A percentile compares a stretch with the other conserved stretches of the same genome.
Evolutionary conservation across 2,888 invertebrate species (phyloP).

Genomic region (Drosophila helvetica): DNA sequence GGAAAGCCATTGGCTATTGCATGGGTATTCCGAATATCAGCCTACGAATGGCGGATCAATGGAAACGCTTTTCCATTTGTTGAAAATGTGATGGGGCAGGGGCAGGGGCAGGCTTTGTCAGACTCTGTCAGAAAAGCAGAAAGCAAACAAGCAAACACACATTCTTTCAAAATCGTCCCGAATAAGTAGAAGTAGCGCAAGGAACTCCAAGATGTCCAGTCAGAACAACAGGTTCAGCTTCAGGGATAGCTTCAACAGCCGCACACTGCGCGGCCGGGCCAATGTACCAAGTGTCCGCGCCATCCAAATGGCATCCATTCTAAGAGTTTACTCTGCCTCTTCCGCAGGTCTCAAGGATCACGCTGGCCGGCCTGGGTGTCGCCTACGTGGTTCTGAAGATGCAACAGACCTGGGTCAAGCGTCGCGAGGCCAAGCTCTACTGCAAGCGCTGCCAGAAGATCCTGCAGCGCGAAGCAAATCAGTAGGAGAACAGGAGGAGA

Average conservation of each 20-base stretch:
- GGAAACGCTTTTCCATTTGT: no score
- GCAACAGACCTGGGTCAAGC: slow-evolving; percentile 41
- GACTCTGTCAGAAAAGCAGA: not conserved
- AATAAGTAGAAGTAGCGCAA: not conserved
- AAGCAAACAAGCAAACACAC: no score
- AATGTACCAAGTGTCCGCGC: slow-evolving; percentile 59
- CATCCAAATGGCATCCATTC: no score
- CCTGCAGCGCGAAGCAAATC: not conserved
- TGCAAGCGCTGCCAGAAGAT: slow-evolving; percentile 44
- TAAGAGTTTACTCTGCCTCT: not conserved
- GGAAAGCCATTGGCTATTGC: no score
- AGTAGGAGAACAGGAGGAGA: not conserved
- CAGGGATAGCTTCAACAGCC: slow-evolving; percentile 60
- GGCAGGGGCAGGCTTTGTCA: not conserved
- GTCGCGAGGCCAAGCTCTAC: slow-evolving; percentile 39
- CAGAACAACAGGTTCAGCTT: slow-evolving; percentile 36
- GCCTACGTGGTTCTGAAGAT: slow-evolving; percentile 49
- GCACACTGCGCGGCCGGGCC: slow-evolving; percentile 70
- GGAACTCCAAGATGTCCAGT: slow-evolving; percentile 46
- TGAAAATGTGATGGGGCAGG: no score
- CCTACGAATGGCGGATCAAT: no score
- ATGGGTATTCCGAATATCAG: no score
- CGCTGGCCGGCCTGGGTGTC: slow-evolving; percentile 29
- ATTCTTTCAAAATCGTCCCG: not conserved
- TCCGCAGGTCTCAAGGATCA: slow-evolving; percentile 38